A percentile compares a stretch with the other conserved stretches of the same genome.
phyloP scores from a whole-genome alignment of 2,113 vertebrate genomes.

The Tragelaphus buxtoni region DNA sequence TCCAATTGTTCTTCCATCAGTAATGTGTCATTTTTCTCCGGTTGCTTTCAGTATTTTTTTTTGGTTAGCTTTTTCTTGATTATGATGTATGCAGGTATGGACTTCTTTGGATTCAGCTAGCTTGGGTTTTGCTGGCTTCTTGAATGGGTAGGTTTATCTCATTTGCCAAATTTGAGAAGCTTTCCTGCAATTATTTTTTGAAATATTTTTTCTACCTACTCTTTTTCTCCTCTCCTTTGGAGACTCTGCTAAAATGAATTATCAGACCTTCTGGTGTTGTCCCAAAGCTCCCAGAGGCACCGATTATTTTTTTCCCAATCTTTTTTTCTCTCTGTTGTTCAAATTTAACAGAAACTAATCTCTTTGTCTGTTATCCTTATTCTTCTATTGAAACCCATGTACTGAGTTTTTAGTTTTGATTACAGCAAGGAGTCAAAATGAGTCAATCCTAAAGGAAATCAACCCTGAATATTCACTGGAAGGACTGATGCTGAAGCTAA shows the following conservation, averaged over 20 bases:
- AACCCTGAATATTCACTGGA: neutral
- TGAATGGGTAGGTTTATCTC: neutral
- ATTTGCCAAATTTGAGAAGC: neutral
- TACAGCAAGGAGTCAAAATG: neutral
- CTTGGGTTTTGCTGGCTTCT: neutral
- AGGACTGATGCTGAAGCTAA: neutral
- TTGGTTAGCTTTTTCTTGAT: neutral
- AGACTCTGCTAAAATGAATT: neutral
- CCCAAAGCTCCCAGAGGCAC: neutral
- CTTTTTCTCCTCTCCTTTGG: neutral
- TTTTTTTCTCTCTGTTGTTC: neutral
- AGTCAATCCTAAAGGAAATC: neutral
- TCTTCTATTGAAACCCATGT: neutral
- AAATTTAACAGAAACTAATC: neutral
- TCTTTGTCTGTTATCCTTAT: neutral
- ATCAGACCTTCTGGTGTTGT: neutral
- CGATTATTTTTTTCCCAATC: neutral
- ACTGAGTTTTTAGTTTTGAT: neutral
- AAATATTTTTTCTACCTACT: neutral
- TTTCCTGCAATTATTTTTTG: constrained; percentile 21
- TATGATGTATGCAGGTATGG: neutral
- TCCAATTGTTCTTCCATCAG: neutral
- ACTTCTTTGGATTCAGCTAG: neutral
- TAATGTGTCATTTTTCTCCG: neutral
- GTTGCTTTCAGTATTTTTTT: neutral